Percentiles rank a stretch among this genome's conserved stretches.
Evolutionary conservation across 2,113 vertebrate genomes (phyloP).

Genomic region (Isurus oxyrinchus): DNA sequence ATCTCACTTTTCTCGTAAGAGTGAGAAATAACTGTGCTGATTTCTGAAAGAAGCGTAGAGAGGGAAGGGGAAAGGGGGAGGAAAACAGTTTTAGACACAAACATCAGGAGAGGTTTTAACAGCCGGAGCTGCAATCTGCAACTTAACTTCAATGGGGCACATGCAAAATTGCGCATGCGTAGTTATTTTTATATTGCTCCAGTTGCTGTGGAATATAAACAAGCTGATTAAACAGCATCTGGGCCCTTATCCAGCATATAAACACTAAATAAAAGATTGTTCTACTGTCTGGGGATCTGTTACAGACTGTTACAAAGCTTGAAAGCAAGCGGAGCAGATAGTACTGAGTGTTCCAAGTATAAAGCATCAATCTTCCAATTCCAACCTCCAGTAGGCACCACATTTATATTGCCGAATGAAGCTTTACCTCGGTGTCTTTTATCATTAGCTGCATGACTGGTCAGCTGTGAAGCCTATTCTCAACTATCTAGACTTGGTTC

Average conservation of each 20-base stretch:
- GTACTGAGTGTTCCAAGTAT: slow-evolving; percentile 2
- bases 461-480: background rate
- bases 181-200: background rate
- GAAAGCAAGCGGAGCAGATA: background rate
- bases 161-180: background rate
- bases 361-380: background rate
- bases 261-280: slow-evolving; percentile 19
- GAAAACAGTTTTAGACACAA: background rate
- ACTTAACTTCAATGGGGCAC: background rate
- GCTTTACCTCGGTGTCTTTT: background rate
- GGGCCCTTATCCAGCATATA: background rate
- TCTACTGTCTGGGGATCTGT: background rate
- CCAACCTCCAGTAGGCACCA: background rate
- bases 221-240: slow-evolving; percentile 1
- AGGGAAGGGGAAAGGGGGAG: background rate
- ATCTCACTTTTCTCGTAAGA: background rate
- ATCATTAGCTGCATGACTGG: background rate
- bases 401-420: background rate
- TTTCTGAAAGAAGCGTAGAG: background rate
- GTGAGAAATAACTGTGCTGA: background rate
- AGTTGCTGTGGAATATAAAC: background rate
- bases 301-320: background rate
- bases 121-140: background rate
- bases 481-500: background rate
- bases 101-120: background rate